Evolutionary conservation across 2,797 vertebrate species (phyloP), one percentile per base, ranked within the genome.

Genomic region (Oreortyx pictus): DNA sequence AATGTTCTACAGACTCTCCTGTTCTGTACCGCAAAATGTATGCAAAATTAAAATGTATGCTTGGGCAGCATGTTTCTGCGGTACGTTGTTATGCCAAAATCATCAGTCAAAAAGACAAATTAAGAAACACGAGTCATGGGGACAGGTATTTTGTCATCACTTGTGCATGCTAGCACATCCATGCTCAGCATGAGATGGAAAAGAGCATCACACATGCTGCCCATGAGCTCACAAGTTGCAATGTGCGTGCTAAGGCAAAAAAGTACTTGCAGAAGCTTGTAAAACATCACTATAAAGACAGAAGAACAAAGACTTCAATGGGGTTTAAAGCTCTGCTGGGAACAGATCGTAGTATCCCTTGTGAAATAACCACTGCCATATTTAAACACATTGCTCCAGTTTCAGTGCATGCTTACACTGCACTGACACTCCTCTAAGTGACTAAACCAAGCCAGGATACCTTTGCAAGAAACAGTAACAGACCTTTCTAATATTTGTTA

Each of bases 1-100:
- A 74, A 82, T 84, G 56, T 44, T 82, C 59, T 70, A 47, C n/a
- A 89, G 91, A 56, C 44, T 31, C 64, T 79, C 31, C 35, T 49
- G 8, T 27, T 81, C 60, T n/a, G 33, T 41, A 75, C 7, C 35
- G 56, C 29, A 41, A 59, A 94, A 70, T 10, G 74, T 2, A 49
- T 0, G 3, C 12, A 66, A 59, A 92, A 89, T 57, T 25, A 75
- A 67, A 89, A 70, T 9, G n/a, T 27, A 60, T 8, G 9, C 17
- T 66, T n/a, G n/a, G 37, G 17, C 19, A 89, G 43, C 76, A 7
- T 59, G 82, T 54, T 87, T 89, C 70, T 83, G 62, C 37, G 47
- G 13, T 24, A 16, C 37, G 33, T 20, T 60, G 61, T 22, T 25
- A 62, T 17, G 14, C 7, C 39, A 90, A 85, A 86, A 73, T 4